A percentile compares a stretch with the other conserved stretches of the same genome.
Conservation (phyloP, 1,140 invertebrate species). For the Paraescarpia echinospica region DNA sequence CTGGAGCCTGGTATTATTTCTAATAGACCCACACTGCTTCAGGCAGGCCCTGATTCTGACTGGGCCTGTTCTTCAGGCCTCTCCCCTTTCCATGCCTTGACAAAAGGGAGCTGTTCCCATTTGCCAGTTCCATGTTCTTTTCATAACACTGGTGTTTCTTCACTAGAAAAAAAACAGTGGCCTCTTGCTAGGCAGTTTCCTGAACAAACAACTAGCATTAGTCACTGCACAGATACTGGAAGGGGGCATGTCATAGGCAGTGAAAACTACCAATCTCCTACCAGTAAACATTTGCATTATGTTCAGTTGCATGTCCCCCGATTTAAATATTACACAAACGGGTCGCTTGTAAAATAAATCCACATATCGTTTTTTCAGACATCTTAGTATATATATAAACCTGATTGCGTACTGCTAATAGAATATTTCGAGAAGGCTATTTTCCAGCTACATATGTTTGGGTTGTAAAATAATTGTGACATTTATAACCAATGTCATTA, state of each 20-base stretch:
- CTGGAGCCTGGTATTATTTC: not conserved
- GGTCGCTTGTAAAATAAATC: no score
- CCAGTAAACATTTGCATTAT: not conserved
- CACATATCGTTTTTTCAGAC: no score
- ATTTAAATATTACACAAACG: no score
- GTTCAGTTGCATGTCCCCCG: not conserved
- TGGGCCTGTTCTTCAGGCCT: not conserved
- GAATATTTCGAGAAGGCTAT: not conserved
- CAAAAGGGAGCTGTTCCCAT: not conserved
- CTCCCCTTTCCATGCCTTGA: not conserved
- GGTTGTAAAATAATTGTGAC: not conserved
- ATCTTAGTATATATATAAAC: no score
- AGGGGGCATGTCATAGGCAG: not conserved
- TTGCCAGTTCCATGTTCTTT: not conserved
- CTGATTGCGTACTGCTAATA: not conserved
- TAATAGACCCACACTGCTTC: not conserved
- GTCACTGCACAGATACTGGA: not conserved
- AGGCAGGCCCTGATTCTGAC: not conserved
- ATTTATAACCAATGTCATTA: not conserved
- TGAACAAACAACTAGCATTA: not conserved
- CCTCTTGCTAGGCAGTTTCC: not conserved
- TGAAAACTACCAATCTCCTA: not conserved
- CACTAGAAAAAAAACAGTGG: not conserved
- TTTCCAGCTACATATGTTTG: not conserved
- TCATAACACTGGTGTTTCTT: not conserved